Conservation (phyloP, 2,797 vertebrate genomes). For the Mus minutoides region DNA sequence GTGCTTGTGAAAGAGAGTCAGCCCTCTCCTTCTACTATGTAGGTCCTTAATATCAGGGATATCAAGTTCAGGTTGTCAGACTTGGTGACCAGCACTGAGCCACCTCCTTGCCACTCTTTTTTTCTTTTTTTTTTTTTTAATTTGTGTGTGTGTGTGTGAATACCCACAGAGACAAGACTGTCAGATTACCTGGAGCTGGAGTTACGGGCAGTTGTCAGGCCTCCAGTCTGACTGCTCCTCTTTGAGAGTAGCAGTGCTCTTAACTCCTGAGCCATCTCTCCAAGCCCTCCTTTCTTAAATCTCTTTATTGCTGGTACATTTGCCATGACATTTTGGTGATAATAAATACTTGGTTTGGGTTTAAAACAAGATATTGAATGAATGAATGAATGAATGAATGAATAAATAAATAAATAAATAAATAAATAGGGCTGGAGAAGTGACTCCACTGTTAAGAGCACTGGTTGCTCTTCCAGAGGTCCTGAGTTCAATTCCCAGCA, state of each 20-base stretch:
- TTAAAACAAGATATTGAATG: background rate
- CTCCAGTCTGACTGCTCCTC: background rate
- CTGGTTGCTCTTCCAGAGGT: background rate
- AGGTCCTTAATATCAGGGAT: background rate
- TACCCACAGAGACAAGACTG: background rate
- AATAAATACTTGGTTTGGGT: slow-evolving; percentile 39
- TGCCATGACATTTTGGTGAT: slow-evolving; percentile 18
- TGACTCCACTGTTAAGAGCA: background rate
- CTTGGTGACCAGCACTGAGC: background rate
- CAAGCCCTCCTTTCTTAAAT: slow-evolving; percentile 18
- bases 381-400: background rate
- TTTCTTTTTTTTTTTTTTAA: background rate
- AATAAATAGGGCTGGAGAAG: background rate
- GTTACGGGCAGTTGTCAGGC: background rate
- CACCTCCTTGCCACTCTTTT: background rate
- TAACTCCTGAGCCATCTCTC: background rate
- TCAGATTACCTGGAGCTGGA: background rate
- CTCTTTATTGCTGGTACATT: slow-evolving; percentile 50
- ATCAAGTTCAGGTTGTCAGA: background rate
- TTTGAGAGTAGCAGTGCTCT: background rate
- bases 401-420: background rate
- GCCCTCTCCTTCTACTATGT: background rate
- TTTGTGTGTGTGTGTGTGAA: background rate
- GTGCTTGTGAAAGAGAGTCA: background rate
- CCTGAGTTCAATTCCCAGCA: background rate